Evolutionary conservation across 2,797 vertebrate species (phyloP).

Genomic region (Anas capensis): DNA sequence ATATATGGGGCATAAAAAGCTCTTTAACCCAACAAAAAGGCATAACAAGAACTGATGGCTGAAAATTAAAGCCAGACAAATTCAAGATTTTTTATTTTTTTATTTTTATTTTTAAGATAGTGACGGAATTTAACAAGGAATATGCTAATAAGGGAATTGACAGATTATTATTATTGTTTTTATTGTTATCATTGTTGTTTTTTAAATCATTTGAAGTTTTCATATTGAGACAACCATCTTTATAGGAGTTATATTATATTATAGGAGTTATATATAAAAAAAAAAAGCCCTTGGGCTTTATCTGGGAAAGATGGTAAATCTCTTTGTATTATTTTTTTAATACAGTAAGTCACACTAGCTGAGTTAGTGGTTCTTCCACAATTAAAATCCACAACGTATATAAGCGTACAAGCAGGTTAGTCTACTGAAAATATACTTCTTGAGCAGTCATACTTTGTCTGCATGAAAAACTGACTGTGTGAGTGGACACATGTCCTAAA

Average conservation of each 20-base stretch:
- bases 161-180: background rate
- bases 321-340: background rate
- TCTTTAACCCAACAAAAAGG: slow-evolving; percentile 32
- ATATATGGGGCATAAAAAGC: slow-evolving; percentile 19
- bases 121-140: background rate
- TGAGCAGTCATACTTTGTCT: background rate
- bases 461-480: background rate
- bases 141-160: background rate
- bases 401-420: background rate
- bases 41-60: background rate
- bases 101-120: background rate
- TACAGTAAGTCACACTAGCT: background rate
- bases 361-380: background rate
- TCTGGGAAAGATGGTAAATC: background rate
- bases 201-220: background rate
- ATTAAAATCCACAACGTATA: background rate
- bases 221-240: background rate
- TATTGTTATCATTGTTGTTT: background rate
- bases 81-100: background rate
- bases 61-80: slow-evolving; percentile 25
- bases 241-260: background rate
- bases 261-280: background rate
- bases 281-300: background rate
- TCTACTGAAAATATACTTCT: background rate
- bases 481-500: background rate